Percentiles rank a stretch among this genome's conserved stretches.
Conservation (phyloP, 2,113 vertebrate species). For the Xyliphius kryptos region DNA sequence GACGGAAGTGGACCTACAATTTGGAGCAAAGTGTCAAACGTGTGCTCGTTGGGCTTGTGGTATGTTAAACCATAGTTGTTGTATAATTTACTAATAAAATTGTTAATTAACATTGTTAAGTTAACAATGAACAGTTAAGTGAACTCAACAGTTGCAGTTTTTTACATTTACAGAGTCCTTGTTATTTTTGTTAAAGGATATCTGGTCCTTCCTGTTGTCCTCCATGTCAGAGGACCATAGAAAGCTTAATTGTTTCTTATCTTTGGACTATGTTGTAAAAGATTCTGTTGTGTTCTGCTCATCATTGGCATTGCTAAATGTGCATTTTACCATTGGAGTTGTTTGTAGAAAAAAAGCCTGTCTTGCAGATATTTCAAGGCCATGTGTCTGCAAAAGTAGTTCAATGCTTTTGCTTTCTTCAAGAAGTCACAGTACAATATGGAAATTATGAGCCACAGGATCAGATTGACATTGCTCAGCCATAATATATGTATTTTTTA, state of each 20-base stretch:
- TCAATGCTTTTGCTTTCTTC: not conserved
- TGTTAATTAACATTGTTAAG: too few relatives aligned
- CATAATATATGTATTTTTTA: too few relatives aligned
- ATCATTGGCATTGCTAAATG: not conserved
- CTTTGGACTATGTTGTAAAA: not conserved
- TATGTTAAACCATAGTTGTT: not conserved
- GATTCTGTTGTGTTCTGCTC: not conserved
- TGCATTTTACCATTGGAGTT: not conserved
- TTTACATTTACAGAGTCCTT: too few relatives aligned
- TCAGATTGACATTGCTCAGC: not conserved
- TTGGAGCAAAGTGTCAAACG: not conserved
- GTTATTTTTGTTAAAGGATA: not conserved
- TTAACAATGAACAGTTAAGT: too few relatives aligned
- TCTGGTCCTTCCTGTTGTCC: not conserved
- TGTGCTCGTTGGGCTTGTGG: not conserved
- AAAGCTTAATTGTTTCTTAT: not conserved
- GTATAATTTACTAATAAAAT: too few relatives aligned
- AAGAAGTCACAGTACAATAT: not conserved
- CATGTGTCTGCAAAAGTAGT: not conserved
- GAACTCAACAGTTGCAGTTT: not conserved
- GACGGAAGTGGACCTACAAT: conserved; percentile 13
- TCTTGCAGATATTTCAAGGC: not conserved
- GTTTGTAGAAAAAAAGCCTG: conserved; percentile 19
- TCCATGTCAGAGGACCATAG: too few relatives aligned
- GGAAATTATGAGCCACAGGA: not conserved